Evolutionary conservation across 2,113 vertebrate species (phyloP), one percentile per base, ranked within the genome.

Genomic region (Paracanthobrama guichenoti): DNA sequence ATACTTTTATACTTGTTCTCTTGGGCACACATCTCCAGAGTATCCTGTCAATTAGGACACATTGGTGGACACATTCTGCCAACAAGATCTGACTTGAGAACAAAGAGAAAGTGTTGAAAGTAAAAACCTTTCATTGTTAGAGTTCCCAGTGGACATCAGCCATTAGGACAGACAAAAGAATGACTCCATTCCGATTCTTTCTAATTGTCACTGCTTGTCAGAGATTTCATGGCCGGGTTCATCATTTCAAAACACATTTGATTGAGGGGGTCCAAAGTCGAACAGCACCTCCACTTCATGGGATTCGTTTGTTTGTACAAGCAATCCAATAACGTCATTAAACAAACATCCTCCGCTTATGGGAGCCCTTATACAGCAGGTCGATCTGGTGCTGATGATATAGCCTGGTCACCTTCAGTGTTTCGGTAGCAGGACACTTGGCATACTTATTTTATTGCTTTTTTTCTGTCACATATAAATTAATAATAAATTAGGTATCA

Each of bases 1-100:
- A 99, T 97, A 92, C 96, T 96, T 91, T 97, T 97, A 82, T 99
- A 99, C 90, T 99, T 97, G 0, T 88, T 95, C 91, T 98, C 98
- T 26, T 94, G 92, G 0, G 94, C 91, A 42, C 97, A 99, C 96
- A 95, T 95, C 90, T 99, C 98, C 94, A 99, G 87, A 0, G 96
- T 97, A 86, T 99, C 96, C 98, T 99, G 93, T 62, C 90, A 93
- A 64, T 86, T 67, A 50, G 67, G 85, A 87, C 24, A 84, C 3
- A 62, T 59, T 26, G 3, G 81, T 11, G 20, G n/a, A n/a, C 24
- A 42, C 64, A 72, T 22, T 53, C 73, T 78, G 55, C 74, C 74
- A 86, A 79, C 42, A n/a, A 50, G 35, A 31, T 66, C 28, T 26
- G n/a, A 14, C 50, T 20, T 11, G 6, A 57, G 46, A 55, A 31